phyloP scores from a whole-genome alignment of 2,888 invertebrate genomes.

The Drosophila fungiperda region DNA sequence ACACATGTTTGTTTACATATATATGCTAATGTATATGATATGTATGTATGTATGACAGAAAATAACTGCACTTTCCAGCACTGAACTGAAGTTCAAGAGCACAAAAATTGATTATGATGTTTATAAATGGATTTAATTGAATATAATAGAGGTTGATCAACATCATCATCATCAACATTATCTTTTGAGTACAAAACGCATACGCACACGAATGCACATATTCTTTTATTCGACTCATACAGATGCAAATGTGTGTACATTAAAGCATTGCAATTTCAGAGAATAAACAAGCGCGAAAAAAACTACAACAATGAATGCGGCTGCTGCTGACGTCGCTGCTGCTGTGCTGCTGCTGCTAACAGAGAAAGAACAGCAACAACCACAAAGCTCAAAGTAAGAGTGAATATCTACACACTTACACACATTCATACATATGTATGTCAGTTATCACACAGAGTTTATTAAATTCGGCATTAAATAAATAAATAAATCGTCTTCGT shows the following conservation, averaged over 20 bases:
- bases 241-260: slow-evolving; percentile 6
- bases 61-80: slow-evolving; percentile 59
- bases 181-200: slow-evolving; percentile 43
- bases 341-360: slow-evolving; percentile 5
- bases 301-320: slow-evolving; percentile 30
- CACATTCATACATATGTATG: neutral
- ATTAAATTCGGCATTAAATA: slow-evolving; percentile 28
- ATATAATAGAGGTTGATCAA: slow-evolving; percentile 67
- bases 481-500: slow-evolving; percentile 14
- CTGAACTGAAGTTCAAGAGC: slow-evolving; percentile 76
- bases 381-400: slow-evolving; percentile 9
- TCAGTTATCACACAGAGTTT: slow-evolving; percentile 12
- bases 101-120: slow-evolving; percentile 73
- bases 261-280: slow-evolving; percentile 42
- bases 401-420: slow-evolving; percentile 4
- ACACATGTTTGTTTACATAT: neutral
- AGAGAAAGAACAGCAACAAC: slow-evolving; percentile 13
- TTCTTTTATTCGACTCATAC: slow-evolving; percentile 2
- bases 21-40: neutral
- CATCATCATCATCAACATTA: slow-evolving; percentile 35
- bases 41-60: slow-evolving; percentile 11
- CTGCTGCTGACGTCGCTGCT: neutral
- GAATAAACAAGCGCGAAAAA: slow-evolving; percentile 30
- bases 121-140: slow-evolving; percentile 78
- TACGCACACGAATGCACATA: slow-evolving; percentile 14